Percentiles rank a stretch among this genome's conserved stretches.
Evolutionary conservation across 2,797 vertebrate species (phyloP).

Genomic region (Trichosurus vulpecula): DNA sequence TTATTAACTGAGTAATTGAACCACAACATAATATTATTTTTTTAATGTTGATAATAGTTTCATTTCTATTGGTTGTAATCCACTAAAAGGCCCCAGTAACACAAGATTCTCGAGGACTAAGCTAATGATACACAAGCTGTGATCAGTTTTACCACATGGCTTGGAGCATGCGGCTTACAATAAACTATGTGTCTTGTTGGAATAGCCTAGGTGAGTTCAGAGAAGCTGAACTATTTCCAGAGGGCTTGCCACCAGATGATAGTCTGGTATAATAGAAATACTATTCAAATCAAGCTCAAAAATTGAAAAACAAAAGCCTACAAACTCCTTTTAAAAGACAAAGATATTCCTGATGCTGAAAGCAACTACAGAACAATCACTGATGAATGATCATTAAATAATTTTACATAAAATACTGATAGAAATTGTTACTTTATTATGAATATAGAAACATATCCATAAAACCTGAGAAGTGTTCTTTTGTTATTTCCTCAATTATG

Average conservation of each 20-base stretch:
- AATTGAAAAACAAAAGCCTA: neutral
- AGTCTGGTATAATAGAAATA: neutral
- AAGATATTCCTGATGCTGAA: neutral
- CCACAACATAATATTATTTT: neutral
- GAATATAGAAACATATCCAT: neutral
- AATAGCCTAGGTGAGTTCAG: neutral
- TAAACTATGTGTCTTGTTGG: neutral
- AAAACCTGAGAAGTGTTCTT: neutral
- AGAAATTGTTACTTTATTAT: neutral
- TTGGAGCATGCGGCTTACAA: neutral
- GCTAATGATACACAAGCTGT: neutral
- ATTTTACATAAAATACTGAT: neutral
- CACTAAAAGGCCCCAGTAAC: neutral
- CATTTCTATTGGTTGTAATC: neutral
- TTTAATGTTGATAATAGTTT: neutral
- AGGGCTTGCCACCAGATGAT: neutral
- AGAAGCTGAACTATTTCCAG: neutral
- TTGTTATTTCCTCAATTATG: neutral
- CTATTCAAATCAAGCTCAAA: neutral
- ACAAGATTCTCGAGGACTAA: neutral
- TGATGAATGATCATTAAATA: neutral
- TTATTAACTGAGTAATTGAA: neutral
- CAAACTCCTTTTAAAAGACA: neutral
- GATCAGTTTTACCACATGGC: neutral
- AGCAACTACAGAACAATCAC: neutral